Evolutionary conservation across 1,140 invertebrate species (phyloP).

Genomic region (Drosophila auraria): DNA sequence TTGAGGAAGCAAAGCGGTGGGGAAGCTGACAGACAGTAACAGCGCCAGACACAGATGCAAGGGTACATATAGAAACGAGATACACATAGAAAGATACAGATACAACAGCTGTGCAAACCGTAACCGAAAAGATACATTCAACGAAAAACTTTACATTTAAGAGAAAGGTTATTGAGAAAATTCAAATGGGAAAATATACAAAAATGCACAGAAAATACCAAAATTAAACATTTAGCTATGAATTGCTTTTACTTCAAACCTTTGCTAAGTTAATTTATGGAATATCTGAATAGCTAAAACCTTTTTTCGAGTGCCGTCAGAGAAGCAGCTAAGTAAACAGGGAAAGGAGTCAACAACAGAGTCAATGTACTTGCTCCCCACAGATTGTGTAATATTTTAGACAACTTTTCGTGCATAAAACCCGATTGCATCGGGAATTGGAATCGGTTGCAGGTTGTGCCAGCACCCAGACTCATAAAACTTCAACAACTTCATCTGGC

Average conservation of each 20-base stretch:
- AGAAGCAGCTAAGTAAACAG: conserved; percentile 23
- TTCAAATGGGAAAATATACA: no score
- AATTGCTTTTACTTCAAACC: not conserved
- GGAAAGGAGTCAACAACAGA: conserved; percentile 34
- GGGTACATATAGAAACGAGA: conserved; percentile 13
- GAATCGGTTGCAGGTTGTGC: conserved; percentile 13
- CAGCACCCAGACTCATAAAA: conserved; percentile 20
- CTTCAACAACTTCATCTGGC: conserved; percentile 17
- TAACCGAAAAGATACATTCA: conserved; percentile 24
- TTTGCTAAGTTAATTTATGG: not conserved
- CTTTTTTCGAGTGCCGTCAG: conserved; percentile 3
- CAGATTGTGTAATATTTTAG: conserved; percentile 60
- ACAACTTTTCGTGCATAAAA: conserved; percentile 20
- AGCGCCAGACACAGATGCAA: conserved; percentile 25
- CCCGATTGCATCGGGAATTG: conserved; percentile 23
- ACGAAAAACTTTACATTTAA: conserved; percentile 1
- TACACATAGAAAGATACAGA: conserved; percentile 17
- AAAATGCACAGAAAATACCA: not conserved
- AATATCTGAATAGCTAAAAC: not conserved
- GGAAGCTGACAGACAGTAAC: conserved; percentile 6
- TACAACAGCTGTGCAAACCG: conserved; percentile 49
- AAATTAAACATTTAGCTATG: not conserved
- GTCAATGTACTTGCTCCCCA: conserved; percentile 47
- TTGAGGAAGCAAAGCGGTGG: conserved; percentile 31
- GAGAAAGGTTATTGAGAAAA: not conserved